A percentile compares a stretch with the other conserved stretches of the same genome.
Conservation (phyloP, 30 jellyfish, hydroid and myxozoan genomes). For the Hydractinia symbiolongicarpus region DNA sequence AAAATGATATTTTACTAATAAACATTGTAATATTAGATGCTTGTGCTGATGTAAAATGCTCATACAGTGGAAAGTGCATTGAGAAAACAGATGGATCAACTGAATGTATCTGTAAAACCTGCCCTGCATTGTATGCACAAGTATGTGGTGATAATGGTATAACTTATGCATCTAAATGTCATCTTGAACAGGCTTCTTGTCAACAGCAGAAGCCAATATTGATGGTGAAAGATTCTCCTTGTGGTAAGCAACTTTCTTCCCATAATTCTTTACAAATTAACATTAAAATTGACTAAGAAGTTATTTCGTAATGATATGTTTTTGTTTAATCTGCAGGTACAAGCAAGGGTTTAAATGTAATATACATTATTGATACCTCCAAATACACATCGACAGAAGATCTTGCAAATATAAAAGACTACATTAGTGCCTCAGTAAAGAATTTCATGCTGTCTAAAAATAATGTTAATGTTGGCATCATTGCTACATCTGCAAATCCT, state of each 20-base stretch:
- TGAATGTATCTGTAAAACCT: conserved; percentile 48
- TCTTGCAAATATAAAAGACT: background rate
- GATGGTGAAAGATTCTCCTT: conserved; percentile 27
- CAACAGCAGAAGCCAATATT: conserved; percentile 4
- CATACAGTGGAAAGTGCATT: conserved; percentile 23
- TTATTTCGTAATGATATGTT: too few species aligned
- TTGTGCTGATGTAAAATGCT: conserved; percentile 34
- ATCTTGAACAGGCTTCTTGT: conserved; percentile 33
- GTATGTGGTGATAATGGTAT: conserved; percentile 76
- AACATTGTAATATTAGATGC: conserved; percentile 34
- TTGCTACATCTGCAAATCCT: background rate
- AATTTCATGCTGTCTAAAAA: background rate
- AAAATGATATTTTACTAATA: too few species aligned
- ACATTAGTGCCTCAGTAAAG: background rate
- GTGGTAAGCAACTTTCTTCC: too few species aligned
- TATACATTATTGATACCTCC: conserved; percentile 11
- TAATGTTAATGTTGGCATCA: background rate
- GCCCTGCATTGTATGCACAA: conserved; percentile 23
- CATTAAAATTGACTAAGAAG: too few species aligned
- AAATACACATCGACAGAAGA: background rate
- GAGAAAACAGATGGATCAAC: conserved; percentile 22
- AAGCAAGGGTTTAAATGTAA: background rate
- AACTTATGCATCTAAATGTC: conserved; percentile 58
- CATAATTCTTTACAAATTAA: background rate
- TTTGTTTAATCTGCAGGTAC: background rate